Percentiles rank a stretch among this genome's conserved stretches.
Conservation (phyloP, 2,888 invertebrate genomes). For the Elysia crispata region DNA sequence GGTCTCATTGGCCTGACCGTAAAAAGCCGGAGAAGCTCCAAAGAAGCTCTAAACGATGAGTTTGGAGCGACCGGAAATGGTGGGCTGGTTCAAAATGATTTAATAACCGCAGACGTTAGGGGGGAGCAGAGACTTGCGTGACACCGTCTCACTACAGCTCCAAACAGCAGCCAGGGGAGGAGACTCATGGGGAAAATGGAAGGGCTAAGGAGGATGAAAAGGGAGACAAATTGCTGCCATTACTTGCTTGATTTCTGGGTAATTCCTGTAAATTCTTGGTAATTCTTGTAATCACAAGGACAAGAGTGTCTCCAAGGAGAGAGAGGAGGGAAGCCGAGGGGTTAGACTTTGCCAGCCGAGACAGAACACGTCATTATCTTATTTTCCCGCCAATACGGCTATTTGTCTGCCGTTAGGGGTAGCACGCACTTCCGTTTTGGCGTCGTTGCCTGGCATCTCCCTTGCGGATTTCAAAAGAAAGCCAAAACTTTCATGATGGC, state of each 20-base stretch:
- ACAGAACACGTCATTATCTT: conserved; percentile 49
- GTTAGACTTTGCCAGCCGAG: conserved; percentile 37
- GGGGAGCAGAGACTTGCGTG: conserved; percentile 39
- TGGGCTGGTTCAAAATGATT: conserved; percentile 45
- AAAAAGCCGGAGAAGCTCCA: too few relatives aligned
- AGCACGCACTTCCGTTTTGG: conserved; percentile 47
- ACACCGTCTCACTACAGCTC: conserved; percentile 40
- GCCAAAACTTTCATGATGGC: not conserved
- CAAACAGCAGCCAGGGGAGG: conserved; percentile 24
- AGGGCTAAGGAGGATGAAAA: conserved; percentile 47
- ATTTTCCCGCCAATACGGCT: conserved; percentile 50
- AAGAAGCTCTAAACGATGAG: conserved; percentile 19
- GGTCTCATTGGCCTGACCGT: too few relatives aligned
- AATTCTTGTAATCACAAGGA: conserved; percentile 48
- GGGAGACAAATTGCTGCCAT: conserved; percentile 51
- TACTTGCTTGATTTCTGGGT: conserved; percentile 51
- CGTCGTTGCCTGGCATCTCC: conserved; percentile 16
- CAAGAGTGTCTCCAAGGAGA: conserved; percentile 33
- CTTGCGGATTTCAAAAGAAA: conserved; percentile 22
- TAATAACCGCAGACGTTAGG: conserved; percentile 42
- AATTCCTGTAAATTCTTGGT: conserved; percentile 50
- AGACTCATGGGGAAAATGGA: conserved; percentile 47
- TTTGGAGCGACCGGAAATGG: conserved; percentile 38
- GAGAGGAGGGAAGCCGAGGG: conserved; percentile 41
- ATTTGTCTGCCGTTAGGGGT: conserved; percentile 50